Conservation (phyloP, 2,888 invertebrate species). For the Zygaena filipendulae region DNA sequence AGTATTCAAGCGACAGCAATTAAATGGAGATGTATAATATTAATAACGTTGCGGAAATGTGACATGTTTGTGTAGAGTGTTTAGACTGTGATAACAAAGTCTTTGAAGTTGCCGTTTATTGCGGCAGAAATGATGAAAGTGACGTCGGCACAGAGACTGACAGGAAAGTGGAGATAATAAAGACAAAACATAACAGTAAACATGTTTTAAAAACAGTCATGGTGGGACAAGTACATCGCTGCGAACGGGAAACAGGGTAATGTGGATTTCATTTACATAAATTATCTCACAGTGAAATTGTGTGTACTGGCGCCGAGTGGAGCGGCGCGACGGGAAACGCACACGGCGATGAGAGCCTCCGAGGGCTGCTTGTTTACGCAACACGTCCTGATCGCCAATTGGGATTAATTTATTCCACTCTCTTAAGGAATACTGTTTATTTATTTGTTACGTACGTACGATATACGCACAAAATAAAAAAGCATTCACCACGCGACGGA, state of each 20-base stretch:
- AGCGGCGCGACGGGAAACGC: too few relatives aligned
- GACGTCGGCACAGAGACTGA: constrained; percentile 28
- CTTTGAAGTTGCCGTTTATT: too few relatives aligned
- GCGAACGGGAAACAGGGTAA: constrained; percentile 50
- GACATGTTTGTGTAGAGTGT: too few relatives aligned
- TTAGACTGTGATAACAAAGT: too few relatives aligned
- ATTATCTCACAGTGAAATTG: constrained; percentile 47
- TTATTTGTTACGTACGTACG: background rate
- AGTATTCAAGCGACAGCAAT: too few relatives aligned
- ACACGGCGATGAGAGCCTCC: constrained; percentile 23
- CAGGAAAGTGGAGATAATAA: constrained; percentile 44
- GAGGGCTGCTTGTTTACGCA: constrained; percentile 40
- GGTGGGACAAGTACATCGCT: constrained; percentile 34
- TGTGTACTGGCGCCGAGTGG: constrained; percentile 30
- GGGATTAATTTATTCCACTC: constrained; percentile 44
- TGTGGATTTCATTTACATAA: constrained; percentile 64
- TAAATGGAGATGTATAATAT: too few relatives aligned
- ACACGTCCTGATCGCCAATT: constrained; percentile 37
- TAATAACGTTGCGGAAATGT: too few relatives aligned
- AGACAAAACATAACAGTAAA: constrained; percentile 53
- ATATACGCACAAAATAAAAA: constrained; percentile 20
- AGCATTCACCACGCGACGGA: too few relatives aligned
- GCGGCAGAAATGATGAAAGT: constrained; percentile 38
- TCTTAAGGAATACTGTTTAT: constrained; percentile 28
- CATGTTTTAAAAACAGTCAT: constrained; percentile 48